These are phyloP conservation scores for Pithys albifrons DNA, from an alignment of 2,113 vertebrate species.

Conservation along the genomic window DNA sequence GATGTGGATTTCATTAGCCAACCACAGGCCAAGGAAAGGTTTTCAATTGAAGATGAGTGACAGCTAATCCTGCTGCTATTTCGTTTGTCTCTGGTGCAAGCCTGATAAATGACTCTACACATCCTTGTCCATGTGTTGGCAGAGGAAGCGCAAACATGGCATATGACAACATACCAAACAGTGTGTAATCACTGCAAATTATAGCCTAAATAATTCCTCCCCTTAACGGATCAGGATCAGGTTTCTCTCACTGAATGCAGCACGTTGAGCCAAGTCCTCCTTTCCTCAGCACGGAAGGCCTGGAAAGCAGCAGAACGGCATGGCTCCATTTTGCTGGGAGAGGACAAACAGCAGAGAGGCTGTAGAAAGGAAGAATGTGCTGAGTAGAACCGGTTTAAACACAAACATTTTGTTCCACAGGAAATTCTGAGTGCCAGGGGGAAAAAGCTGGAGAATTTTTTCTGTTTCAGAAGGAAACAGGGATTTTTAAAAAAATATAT, in stretches of 20 bases:
- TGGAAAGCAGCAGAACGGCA: background rate
- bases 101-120: slow-evolving; percentile 22
- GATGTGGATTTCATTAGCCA: slow-evolving; percentile 71
- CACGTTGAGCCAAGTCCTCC: background rate
- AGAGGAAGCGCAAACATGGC: slow-evolving; percentile 56
- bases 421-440: background rate
- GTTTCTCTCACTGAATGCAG: background rate
- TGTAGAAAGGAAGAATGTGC: slow-evolving; percentile 10
- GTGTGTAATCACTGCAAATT: slow-evolving; percentile 54
- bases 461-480: background rate
- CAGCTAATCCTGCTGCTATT: slow-evolving; percentile 48
- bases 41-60: slow-evolving; percentile 37
- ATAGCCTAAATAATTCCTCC: slow-evolving; percentile 43
- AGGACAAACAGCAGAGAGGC: background rate
- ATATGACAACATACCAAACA: slow-evolving; percentile 51
- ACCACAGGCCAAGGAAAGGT: slow-evolving; percentile 20
- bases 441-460: background rate
- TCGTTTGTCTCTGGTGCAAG: slow-evolving; percentile 29
- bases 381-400: background rate
- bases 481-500: background rate
- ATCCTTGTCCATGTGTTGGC: slow-evolving; percentile 52
- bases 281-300: background rate
- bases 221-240: background rate
- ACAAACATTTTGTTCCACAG: background rate
- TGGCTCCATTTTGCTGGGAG: background rate